Conservation (phyloP, 2,797 vertebrate genomes). For the Argentina silus region DNA sequence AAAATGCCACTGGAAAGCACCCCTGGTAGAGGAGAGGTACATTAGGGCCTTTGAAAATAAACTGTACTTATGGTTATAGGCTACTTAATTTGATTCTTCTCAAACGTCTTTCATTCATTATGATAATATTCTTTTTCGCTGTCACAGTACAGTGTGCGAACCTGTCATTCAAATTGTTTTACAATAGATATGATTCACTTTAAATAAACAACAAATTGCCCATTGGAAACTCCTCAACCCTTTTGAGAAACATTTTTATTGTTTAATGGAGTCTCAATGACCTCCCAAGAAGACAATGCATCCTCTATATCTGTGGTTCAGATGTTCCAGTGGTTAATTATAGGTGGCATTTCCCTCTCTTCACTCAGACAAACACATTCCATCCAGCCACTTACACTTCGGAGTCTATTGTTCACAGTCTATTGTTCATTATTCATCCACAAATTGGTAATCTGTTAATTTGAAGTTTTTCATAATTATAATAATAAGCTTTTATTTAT, state of each 20-base stretch:
- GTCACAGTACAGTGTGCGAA: too few relatives aligned
- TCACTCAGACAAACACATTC: too few relatives aligned
- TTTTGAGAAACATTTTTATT: slow-evolving; percentile 10
- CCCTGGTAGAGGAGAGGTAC: not conserved
- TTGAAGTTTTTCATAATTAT: slow-evolving; percentile 11
- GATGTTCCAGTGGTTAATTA: too few relatives aligned
- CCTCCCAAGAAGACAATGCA: too few relatives aligned
- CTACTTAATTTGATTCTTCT: not conserved
- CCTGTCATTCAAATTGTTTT: not conserved
- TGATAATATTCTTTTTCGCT: too few relatives aligned
- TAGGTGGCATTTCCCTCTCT: too few relatives aligned
- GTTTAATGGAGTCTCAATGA: too few relatives aligned
- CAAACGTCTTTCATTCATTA: not conserved
- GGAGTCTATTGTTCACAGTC: slow-evolving; percentile 20
- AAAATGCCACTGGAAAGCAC: slow-evolving; percentile 4
- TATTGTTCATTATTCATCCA: slow-evolving; percentile 18
- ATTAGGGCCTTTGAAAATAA: slow-evolving; percentile 3
- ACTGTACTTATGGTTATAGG: slow-evolving; percentile 1
- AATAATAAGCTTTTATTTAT: too few relatives aligned
- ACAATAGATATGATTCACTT: not conserved
- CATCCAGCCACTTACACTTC: not conserved
- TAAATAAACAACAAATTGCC: not conserved
- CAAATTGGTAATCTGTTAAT: slow-evolving; percentile 2
- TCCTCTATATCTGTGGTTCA: too few relatives aligned
- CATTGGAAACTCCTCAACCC: too few relatives aligned